Evolutionary conservation across 2,113 vertebrate species (phyloP).

Genomic region (Protobothrops mucrosquamatus): DNA sequence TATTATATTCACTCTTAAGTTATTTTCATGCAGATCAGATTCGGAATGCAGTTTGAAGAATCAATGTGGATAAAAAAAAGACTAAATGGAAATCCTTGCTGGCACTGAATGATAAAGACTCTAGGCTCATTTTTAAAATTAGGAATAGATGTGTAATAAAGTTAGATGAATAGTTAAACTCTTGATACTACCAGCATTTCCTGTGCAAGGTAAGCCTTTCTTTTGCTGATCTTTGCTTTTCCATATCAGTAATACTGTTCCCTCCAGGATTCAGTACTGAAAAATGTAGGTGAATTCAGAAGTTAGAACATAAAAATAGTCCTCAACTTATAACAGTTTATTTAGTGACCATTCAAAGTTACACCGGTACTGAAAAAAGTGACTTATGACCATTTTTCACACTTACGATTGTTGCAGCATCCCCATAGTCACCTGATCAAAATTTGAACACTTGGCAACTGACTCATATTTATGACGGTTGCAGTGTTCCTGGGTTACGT

Average conservation of each 20-base stretch:
- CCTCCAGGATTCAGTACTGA: conserved; percentile 13
- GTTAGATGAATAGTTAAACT: conserved; percentile 47
- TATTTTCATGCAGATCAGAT: conserved; percentile 59
- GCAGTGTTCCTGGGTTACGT: too few species aligned
- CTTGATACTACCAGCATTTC: conserved; percentile 25
- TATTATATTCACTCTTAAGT: conserved; percentile 59
- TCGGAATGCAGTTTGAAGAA: conserved; percentile 41
- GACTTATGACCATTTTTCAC: not conserved
- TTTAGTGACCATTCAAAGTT: not conserved
- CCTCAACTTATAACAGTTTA: not conserved
- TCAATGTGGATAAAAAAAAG: conserved; percentile 35
- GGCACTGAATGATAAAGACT: conserved; percentile 51
- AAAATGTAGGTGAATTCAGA: conserved; percentile 1
- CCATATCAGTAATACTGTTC: conserved; percentile 27
- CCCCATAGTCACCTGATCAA: too few species aligned
- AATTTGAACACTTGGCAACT: too few species aligned
- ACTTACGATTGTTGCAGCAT: not conserved
- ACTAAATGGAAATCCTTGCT: conserved; percentile 46
- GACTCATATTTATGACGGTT: too few species aligned
- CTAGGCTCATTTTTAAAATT: conserved; percentile 37
- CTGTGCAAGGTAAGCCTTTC: conserved; percentile 18
- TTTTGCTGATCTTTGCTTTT: conserved; percentile 26
- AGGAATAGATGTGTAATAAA: conserved; percentile 44
- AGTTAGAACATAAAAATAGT: not conserved
- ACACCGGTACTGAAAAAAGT: not conserved